Percentiles rank a stretch among this genome's conserved stretches.
phyloP scores from a whole-genome alignment of 2,888 invertebrate species.

The Pseudococcus jackbeardsleyi region DNA sequence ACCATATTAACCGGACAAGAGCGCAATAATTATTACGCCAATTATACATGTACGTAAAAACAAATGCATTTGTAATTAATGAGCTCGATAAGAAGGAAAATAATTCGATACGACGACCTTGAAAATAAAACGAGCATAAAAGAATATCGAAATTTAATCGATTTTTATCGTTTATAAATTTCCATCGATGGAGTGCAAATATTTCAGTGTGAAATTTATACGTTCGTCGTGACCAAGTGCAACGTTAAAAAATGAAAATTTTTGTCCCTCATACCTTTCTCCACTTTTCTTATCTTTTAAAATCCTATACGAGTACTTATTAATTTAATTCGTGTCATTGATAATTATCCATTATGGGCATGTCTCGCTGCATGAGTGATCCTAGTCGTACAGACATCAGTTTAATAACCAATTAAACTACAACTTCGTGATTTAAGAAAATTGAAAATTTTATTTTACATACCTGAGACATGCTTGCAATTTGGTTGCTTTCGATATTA shows the following conservation, averaged over 20 bases:
- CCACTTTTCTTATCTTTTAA: neutral
- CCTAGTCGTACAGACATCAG: neutral
- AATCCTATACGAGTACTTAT: neutral
- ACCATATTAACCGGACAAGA: neutral
- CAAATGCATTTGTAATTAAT: neutral
- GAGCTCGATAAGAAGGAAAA: neutral
- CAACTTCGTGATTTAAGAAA: conserved; percentile 55
- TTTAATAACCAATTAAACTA: conserved; percentile 4
- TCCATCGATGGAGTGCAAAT: neutral
- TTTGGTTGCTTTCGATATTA: conserved; percentile 93
- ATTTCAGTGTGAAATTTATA: neutral
- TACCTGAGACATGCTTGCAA: conserved; percentile 94
- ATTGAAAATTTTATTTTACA: neutral
- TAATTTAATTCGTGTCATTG: conserved; percentile 34
- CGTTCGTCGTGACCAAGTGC: neutral
- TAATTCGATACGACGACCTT: neutral
- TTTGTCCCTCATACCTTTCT: neutral
- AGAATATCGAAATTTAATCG: conserved; percentile 3
- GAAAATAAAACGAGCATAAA: neutral
- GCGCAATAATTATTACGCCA: neutral
- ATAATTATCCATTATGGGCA: neutral
- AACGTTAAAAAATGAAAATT: neutral
- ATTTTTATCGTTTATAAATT: neutral
- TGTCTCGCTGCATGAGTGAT: neutral
- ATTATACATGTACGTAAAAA: neutral